A percentile compares a stretch with the other conserved stretches of the same genome.
These are phyloP conservation scores for Drosophila mauritiana DNA, from an alignment of 1,140 invertebrate species.

Conservation along the genomic window DNA sequence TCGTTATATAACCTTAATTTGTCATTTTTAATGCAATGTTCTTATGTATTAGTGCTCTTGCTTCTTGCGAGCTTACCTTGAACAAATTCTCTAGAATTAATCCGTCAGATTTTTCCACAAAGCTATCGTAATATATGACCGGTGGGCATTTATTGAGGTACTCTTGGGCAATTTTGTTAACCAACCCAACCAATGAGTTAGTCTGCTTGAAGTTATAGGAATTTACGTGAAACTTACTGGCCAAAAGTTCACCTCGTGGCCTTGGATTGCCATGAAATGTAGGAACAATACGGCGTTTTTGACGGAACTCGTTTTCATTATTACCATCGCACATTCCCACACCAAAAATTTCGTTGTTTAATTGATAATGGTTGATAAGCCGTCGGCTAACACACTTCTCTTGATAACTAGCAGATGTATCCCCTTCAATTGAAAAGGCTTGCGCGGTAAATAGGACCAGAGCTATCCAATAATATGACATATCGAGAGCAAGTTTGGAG, in stretches of 20 bases:
- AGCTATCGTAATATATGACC: conserved; percentile 87
- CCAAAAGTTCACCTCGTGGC: conserved; percentile 86
- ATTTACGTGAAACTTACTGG: conserved; percentile 84
- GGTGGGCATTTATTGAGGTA: conserved; percentile 87
- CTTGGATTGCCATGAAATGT: conserved; percentile 86
- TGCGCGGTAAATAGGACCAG: neutral
- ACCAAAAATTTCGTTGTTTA: conserved; percentile 59
- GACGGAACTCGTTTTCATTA: conserved; percentile 1
- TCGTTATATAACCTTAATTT: neutral
- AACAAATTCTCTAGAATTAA: conserved; percentile 86
- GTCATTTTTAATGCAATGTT: neutral
- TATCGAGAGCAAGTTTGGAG: neutral
- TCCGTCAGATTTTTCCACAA: conserved; percentile 85
- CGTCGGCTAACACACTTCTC: conserved; percentile 52
- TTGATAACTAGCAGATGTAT: neutral
- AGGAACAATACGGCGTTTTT: conserved; percentile 71
- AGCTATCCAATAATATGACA: conserved; percentile 14
- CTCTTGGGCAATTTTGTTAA: conserved; percentile 86
- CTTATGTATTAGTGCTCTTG: neutral
- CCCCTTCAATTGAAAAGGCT: neutral
- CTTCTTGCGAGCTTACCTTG: conserved; percentile 55
- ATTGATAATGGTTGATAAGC: conserved; percentile 56
- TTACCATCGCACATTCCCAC: neutral
- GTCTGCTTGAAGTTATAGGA: conserved; percentile 83
- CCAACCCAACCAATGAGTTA: conserved; percentile 86